Percentiles rank a stretch among this genome's conserved stretches.
phyloP scores from a whole-genome alignment of 1,140 invertebrate genomes.

The Lepidurus apus region DNA sequence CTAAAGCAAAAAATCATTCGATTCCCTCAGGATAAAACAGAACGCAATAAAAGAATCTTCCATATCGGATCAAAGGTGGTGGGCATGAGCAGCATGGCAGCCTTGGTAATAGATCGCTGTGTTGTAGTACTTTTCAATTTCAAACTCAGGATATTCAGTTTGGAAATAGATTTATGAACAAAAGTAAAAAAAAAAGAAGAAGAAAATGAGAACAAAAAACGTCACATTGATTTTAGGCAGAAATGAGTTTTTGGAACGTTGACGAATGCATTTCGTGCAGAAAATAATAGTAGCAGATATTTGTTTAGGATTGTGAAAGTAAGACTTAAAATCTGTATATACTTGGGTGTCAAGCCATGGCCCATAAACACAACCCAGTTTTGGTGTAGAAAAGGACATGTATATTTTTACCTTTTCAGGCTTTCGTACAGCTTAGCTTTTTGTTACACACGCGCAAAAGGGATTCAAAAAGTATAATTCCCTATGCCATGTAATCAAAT shows the following conservation, averaged over 20 bases:
- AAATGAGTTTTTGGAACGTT: no score
- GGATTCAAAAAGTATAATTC: no score
- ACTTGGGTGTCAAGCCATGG: conserved; percentile 12
- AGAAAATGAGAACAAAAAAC: conserved; percentile 38
- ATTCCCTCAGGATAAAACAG: background rate
- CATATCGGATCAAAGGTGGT: background rate
- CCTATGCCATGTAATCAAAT: no score
- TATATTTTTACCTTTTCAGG: background rate
- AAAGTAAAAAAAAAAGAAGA: conserved; percentile 48
- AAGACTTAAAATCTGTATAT: no score
- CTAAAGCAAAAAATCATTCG: conserved; percentile 2
- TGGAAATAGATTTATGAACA: no score
- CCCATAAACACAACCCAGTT: conserved; percentile 32
- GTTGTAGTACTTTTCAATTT: background rate
- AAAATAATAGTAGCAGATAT: background rate
- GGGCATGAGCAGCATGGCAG: conserved; percentile 3
- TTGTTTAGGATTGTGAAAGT: no score
- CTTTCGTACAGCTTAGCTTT: no score
- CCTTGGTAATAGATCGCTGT: conserved; percentile 4
- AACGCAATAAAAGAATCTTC: background rate
- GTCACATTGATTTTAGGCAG: conserved; percentile 30
- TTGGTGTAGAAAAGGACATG: conserved; percentile 33
- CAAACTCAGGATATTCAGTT: conserved; percentile 38
- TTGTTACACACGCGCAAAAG: no score
- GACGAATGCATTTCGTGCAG: background rate